phyloP scores from a whole-genome alignment of 2,797 vertebrate species.

The Caiman crocodilus region DNA sequence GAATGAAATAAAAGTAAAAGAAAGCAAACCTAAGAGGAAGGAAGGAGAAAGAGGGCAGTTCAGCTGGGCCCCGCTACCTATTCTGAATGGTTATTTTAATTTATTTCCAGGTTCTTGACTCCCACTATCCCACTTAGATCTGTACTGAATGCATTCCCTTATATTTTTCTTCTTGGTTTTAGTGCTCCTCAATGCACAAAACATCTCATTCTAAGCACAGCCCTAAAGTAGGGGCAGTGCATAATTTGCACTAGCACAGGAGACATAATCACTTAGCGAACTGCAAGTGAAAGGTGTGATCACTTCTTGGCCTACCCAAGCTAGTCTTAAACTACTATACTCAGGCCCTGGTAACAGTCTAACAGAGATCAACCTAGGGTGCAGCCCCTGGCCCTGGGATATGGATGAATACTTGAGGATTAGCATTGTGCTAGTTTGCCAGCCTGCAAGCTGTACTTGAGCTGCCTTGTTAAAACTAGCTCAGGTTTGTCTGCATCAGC shows the following conservation, averaged over 20 bases:
- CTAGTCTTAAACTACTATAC: no score
- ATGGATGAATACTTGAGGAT: conserved; percentile 16
- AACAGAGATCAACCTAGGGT: not conserved
- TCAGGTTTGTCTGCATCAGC: not conserved
- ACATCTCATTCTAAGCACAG: not conserved
- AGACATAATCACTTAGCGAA: not conserved
- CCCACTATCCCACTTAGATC: not conserved
- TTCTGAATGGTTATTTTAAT: rapidly evolving
- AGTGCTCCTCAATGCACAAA: not conserved
- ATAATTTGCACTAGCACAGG: not conserved
- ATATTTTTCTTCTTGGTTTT: not conserved
- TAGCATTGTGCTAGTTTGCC: not conserved
- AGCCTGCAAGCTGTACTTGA: conserved; percentile 27
- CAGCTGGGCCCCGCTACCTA: not conserved
- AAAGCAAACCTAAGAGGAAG: not conserved
- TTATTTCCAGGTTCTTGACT: rapidly evolving
- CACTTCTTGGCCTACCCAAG: not conserved
- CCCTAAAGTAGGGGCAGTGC: not conserved
- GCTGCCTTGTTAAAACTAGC: conserved; percentile 6
- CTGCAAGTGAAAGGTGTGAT: rapidly evolving
- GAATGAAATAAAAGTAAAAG: not conserved
- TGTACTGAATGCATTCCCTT: not conserved
- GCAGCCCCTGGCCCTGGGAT: not conserved
- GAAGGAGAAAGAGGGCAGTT: not conserved
- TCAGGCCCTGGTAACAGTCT: not conserved